phyloP scores from a whole-genome alignment of 1,140 invertebrate species.

The Sycophila sp. region DNA sequence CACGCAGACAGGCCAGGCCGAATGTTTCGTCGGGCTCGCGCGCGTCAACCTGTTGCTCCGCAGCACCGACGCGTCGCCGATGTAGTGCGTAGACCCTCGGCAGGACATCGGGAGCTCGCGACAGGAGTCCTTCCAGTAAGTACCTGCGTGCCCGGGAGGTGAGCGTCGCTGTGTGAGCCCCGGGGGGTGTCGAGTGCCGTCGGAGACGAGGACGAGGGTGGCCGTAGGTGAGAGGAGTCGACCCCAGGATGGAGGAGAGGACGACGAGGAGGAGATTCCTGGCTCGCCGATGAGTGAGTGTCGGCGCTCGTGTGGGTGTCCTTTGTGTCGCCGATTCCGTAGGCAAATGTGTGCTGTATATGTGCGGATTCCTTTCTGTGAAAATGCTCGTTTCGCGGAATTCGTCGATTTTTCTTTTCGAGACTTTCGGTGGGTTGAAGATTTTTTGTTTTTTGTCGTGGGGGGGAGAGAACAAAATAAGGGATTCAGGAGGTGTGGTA shows the following conservation, averaged over 20 bases:
- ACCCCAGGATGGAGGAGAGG: neutral
- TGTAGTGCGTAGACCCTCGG: neutral
- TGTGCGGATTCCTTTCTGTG: neutral
- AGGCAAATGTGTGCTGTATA: neutral
- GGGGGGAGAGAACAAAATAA: too few species aligned
- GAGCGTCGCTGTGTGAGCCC: too few species aligned
- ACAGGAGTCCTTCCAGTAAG: too few species aligned
- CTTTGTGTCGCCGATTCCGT: slow-evolving; percentile 1
- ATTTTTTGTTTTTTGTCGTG: neutral
- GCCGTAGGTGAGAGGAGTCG: neutral
- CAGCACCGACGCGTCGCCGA: neutral
- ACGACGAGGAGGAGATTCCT: neutral
- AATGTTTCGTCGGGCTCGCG: slow-evolving; percentile 13
- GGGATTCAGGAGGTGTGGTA: neutral
- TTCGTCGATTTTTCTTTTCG: too few species aligned
- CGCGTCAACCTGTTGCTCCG: slow-evolving; percentile 27
- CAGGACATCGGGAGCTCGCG: too few species aligned
- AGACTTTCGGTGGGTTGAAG: neutral
- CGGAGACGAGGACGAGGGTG: too few species aligned
- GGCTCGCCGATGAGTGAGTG: slow-evolving; percentile 5
- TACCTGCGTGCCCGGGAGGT: too few species aligned
- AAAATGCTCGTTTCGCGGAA: too few species aligned
- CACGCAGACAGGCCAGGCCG: slow-evolving; percentile 1
- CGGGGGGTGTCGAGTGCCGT: too few species aligned
- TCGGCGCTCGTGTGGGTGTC: neutral